Base-by-base conservation (phyloP, 2,113 vertebrate species). In the Tautogolabrus adspersus region DNA sequence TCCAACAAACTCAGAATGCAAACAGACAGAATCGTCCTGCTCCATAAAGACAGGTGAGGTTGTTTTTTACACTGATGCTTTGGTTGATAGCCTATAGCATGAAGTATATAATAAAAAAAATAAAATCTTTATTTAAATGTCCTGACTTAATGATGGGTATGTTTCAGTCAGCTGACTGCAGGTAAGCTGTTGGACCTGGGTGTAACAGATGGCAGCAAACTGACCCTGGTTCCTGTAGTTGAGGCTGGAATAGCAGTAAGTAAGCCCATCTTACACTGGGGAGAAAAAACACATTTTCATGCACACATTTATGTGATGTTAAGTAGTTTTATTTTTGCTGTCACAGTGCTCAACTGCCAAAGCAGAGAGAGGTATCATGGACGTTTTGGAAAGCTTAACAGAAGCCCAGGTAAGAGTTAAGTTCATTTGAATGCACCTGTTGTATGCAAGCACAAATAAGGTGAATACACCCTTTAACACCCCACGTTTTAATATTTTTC, bases 201-300 rank as follows among this genome's bases (percentile, higher is more conserved):
- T 42, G 93, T 98, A 68, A 81, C 90, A 56, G 96, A 98, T 89
- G 96, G 96, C 30, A 99, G 96, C 95, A 97, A 94, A 79, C 90
- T 99, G 79, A 98, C 96, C 13, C 92, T 99, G 60, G 95, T 98
- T 22, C 97, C 97, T 66, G 95, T 95, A 1, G 95, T 98, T 66
- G 96, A 97, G 89, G 94, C 97, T 6, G 97, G 96, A 56, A 94
- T 96, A 81, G 95, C 96, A 90, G 97, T 98, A 90, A 95, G 94
- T 66, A 56, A 52, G 23, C 19, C 13, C 26, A 21, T 46, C 13
- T 30, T 10, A 15, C 15, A 1, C 18, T 69, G n/a, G 6, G 6
- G 1, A 2, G 18, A 2, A 6, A 12, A 30, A 0, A 9, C 7
- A 4, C 13, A 26, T 15, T 62, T 11, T 0, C 18, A 18, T 60